phyloP scores from a whole-genome alignment of 2,888 invertebrate genomes.

The Lepas anatifera region DNA sequence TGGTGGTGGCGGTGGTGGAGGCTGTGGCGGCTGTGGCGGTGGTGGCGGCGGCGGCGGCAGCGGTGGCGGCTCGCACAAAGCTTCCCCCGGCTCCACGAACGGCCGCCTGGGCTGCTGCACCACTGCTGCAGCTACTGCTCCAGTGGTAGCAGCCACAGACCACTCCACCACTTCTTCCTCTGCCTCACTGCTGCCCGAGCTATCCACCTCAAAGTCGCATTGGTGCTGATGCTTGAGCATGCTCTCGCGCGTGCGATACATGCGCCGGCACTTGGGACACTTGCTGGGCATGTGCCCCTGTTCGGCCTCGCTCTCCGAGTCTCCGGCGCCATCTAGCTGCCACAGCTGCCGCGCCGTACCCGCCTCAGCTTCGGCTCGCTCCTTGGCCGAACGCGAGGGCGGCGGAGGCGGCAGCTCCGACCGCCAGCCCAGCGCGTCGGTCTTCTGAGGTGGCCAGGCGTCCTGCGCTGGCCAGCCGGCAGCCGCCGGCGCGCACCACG shows the following conservation, averaged over 20 bases:
- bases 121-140: neutral
- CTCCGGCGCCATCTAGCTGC: constrained; percentile 13
- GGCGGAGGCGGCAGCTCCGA: neutral
- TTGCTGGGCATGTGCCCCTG: neutral
- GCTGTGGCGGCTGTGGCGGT: neutral
- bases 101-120: neutral
- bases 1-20: neutral
- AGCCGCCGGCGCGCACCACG: neutral
- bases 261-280: neutral
- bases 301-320: constrained; percentile 2
- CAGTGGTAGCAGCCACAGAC: too few species aligned
- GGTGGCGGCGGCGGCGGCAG: neutral
- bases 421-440: constrained; percentile 10
- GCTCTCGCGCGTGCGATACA: constrained; percentile 31
- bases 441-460: neutral
- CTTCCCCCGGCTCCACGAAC: neutral
- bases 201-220: constrained; percentile 34
- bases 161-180: constrained; percentile 17
- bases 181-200: constrained; percentile 32
- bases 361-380: neutral
- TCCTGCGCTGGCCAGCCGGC: neutral
- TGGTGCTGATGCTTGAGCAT: constrained; percentile 31
- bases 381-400: neutral
- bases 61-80: neutral
- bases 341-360: neutral